phyloP scores from a whole-genome alignment of 1,140 invertebrate genomes.

The Pantala flavescens region DNA sequence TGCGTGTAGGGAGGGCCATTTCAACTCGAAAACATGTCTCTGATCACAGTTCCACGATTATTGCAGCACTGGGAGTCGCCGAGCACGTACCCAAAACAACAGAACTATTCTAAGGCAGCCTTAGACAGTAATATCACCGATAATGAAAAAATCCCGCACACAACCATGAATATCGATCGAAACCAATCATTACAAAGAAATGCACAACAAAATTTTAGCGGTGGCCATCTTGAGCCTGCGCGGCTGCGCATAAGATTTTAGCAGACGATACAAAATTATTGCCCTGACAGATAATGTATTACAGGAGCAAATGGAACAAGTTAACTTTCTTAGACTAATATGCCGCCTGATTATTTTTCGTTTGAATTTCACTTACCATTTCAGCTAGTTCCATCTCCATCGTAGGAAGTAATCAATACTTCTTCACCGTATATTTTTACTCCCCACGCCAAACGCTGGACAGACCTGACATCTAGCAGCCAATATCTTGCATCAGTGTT shows the following conservation, averaged over 20 bases:
- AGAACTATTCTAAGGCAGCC: constrained; percentile 18
- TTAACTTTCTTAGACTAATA: background rate
- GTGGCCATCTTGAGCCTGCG: constrained; percentile 43
- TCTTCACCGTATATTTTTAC: background rate
- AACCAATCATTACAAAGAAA: constrained; percentile 24
- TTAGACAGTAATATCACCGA: constrained; percentile 24
- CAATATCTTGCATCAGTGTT: background rate
- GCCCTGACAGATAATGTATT: background rate
- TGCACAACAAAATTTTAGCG: constrained; percentile 24
- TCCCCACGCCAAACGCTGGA: constrained; percentile 11
- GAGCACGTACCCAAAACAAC: constrained; percentile 16
- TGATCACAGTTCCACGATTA: constrained; percentile 20
- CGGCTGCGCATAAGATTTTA: constrained; percentile 32
- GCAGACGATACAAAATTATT: constrained; percentile 37
- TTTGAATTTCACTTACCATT: background rate
- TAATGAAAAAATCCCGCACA: constrained; percentile 23
- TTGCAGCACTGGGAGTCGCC: constrained; percentile 15
- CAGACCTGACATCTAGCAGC: constrained; percentile 19
- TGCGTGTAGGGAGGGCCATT: constrained; percentile 50
- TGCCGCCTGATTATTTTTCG: background rate
- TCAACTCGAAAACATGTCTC: constrained; percentile 26
- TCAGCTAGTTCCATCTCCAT: background rate
- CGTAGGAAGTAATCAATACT: background rate
- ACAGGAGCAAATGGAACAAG: background rate
- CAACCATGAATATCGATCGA: constrained; percentile 30